A percentile compares a stretch with the other conserved stretches of the same genome.
Conservation (phyloP, 2,797 vertebrate genomes). For the Triplophysa bombifrons region DNA sequence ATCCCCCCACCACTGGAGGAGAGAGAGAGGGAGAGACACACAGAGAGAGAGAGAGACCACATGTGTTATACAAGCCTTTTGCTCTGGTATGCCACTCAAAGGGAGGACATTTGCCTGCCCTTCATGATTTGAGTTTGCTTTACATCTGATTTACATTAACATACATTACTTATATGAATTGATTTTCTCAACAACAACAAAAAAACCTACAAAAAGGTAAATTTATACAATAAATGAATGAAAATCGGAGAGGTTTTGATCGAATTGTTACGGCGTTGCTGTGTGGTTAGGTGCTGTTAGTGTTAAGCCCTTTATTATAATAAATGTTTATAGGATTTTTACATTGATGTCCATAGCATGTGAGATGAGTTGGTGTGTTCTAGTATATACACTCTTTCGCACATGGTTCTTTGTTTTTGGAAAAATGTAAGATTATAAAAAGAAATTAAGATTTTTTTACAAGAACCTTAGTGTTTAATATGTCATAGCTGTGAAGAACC, state of each 20-base stretch:
- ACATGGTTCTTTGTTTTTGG: no score
- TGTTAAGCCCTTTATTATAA: background rate
- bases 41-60: conserved; percentile 29
- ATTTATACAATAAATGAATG: background rate
- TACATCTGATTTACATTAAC: conserved; percentile 8
- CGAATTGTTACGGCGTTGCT: background rate
- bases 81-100: conserved; percentile 49
- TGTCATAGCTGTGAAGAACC: no score
- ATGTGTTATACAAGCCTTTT: conserved; percentile 56
- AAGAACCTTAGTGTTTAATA: no score
- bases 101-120: conserved; percentile 48
- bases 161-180: background rate
- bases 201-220: background rate
- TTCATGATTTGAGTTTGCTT: conserved; percentile 20
- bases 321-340: background rate
- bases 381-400: no score
- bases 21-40: conserved; percentile 17
- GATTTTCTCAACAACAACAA: background rate
- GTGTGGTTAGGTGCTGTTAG: background rate
- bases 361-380: no score
- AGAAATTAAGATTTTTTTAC: no score
- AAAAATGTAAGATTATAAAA: no score
- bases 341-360: no score
- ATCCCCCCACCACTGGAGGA: conserved; percentile 49
- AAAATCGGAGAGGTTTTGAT: background rate